phyloP scores from a whole-genome alignment of 2,888 invertebrate genomes.

The Nephrocerus scutellatus region DNA sequence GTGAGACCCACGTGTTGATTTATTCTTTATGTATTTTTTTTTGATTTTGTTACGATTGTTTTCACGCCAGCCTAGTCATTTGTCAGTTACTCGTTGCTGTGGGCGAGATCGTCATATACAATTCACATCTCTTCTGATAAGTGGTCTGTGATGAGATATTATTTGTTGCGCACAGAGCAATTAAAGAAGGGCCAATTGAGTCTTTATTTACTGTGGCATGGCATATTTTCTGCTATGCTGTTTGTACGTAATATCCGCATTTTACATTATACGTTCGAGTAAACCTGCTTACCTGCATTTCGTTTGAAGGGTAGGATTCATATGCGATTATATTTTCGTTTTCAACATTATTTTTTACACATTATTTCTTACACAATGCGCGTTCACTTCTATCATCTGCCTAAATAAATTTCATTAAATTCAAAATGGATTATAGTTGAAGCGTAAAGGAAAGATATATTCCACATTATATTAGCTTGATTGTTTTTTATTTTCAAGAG shows the following conservation, averaged over 20 bases:
- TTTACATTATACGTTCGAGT: conserved; percentile 9
- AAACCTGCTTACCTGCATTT: too few relatives aligned
- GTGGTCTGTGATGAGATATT: neutral
- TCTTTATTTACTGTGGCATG: too few relatives aligned
- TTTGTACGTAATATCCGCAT: conserved; percentile 20
- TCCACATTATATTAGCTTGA: too few relatives aligned
- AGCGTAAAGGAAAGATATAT: conserved; percentile 22
- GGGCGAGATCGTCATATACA: neutral
- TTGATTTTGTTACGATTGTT: neutral
- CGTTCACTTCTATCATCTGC: too few relatives aligned
- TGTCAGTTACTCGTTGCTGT: too few relatives aligned
- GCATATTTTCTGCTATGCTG: neutral
- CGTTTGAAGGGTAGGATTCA: too few relatives aligned
- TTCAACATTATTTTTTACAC: too few relatives aligned
- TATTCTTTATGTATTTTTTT: conserved; percentile 3
- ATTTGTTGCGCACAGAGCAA: conserved; percentile 3
- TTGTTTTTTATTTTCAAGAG: too few relatives aligned
- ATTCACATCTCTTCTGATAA: neutral
- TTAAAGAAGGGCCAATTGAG: too few relatives aligned
- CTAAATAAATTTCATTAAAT: conserved; percentile 12
- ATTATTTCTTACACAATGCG: too few relatives aligned
- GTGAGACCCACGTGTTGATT: conserved; percentile 24
- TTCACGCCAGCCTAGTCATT: neutral
- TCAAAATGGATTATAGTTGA: conserved; percentile 21
- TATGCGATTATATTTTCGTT: too few relatives aligned